phyloP scores from a whole-genome alignment of 2,113 vertebrate genomes.

The Erpornis zantholeuca region DNA sequence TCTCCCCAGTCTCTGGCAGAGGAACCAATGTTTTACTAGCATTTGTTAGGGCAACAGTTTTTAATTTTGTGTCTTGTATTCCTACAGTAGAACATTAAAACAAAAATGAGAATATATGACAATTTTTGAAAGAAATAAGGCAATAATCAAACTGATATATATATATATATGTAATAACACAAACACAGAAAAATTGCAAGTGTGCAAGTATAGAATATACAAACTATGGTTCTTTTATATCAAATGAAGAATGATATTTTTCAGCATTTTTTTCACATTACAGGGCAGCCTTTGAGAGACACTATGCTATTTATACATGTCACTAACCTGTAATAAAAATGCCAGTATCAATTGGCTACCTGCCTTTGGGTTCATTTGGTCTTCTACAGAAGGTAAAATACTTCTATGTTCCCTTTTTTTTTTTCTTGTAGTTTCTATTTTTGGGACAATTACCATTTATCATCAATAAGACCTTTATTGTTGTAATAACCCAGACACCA shows the following conservation, averaged over 20 bases:
- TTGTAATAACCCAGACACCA: too few relatives aligned
- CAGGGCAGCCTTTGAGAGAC: neutral
- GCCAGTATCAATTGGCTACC: neutral
- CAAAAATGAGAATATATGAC: fast-evolving
- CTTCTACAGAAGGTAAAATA: neutral
- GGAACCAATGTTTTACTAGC: neutral
- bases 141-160: neutral
- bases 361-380: neutral
- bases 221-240: neutral
- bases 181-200: neutral
- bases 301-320: neutral
- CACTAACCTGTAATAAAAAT: neutral
- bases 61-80: neutral
- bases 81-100: neutral
- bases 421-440: neutral
- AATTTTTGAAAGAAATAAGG: neutral
- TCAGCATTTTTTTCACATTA: neutral
- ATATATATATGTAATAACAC: neutral
- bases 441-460: neutral
- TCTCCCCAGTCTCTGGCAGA: neutral
- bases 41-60: neutral
- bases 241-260: neutral
- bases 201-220: neutral
- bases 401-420: neutral
- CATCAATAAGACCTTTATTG: neutral